A percentile compares a stretch with the other conserved stretches of the same genome.
Conservation (phyloP, 2,113 vertebrate genomes). For the Leptocoma aspasia region DNA sequence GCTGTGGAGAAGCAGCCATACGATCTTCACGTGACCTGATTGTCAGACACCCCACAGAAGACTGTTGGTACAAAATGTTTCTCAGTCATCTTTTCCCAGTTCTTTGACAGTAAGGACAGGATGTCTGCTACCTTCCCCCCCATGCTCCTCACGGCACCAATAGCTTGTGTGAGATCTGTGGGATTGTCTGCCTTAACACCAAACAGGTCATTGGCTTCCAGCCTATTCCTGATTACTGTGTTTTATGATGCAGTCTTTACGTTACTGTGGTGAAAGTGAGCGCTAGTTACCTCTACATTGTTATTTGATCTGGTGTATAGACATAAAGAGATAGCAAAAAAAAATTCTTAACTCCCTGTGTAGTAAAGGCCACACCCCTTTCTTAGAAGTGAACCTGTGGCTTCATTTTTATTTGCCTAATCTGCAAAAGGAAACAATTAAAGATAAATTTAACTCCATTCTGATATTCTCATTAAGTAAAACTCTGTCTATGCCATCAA, state of each 20-base stretch:
- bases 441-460: background rate
- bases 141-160: fast-evolving
- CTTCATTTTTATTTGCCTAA: background rate
- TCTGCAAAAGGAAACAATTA: background rate
- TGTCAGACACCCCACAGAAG: background rate
- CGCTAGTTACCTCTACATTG: background rate
- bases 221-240: background rate
- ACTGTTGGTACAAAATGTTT: background rate
- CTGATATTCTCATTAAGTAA: background rate
- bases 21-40: background rate
- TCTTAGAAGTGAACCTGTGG: background rate
- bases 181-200: fast-evolving
- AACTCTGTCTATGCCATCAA: background rate
- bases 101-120: background rate
- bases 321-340: background rate
- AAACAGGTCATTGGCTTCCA: too few relatives aligned
- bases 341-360: background rate
- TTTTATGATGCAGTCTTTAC: background rate
- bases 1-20: background rate
- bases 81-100: background rate
- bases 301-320: background rate
- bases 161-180: background rate
- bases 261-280: background rate
- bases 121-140: background rate
- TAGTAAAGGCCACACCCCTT: background rate